These are phyloP conservation scores for Arion vulgaris DNA, from an alignment of 1,140 invertebrate genomes.

Conservation along the genomic window DNA sequence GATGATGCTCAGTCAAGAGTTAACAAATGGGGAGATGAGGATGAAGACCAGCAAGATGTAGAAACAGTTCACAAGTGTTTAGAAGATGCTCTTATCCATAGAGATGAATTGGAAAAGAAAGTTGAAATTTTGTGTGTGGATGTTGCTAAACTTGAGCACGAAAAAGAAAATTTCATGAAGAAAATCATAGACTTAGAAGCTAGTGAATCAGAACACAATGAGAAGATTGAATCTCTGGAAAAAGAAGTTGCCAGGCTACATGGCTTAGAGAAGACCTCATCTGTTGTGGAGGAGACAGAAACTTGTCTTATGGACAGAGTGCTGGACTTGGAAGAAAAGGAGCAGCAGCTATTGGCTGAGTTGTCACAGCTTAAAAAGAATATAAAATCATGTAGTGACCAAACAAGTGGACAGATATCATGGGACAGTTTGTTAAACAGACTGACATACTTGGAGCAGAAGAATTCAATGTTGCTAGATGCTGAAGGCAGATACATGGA, in stretches of 20 bases:
- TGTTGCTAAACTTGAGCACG: constrained; percentile 23
- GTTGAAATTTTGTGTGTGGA: constrained; percentile 30
- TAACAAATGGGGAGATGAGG: constrained; percentile 21
- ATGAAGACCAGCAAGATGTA: constrained; percentile 24
- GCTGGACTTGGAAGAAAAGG: constrained; percentile 66
- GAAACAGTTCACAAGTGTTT: constrained; percentile 22
- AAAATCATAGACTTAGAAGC: constrained; percentile 21
- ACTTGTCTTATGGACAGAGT: constrained; percentile 66
- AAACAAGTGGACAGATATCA: background rate
- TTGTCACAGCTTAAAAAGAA: constrained; percentile 18
- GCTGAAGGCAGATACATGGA: constrained; percentile 47
- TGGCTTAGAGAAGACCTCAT: constrained; percentile 17
- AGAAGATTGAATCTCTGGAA: constrained; percentile 28
- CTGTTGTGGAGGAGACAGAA: constrained; percentile 58
- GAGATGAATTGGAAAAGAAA: constrained; percentile 36
- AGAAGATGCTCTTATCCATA: constrained; percentile 32
- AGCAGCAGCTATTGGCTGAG: constrained; percentile 34
- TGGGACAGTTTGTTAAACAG: background rate
- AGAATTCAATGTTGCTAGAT: constrained; percentile 42
- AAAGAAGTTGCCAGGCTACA: constrained; percentile 53
- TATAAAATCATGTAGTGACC: background rate
- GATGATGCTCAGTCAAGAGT: constrained; percentile 29
- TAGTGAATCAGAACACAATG: constrained; percentile 1
- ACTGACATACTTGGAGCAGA: constrained; percentile 35
- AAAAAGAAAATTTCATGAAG: constrained; percentile 12